Conservation (phyloP, 2,888 invertebrate genomes). For the Charanyca ferruginea region DNA sequence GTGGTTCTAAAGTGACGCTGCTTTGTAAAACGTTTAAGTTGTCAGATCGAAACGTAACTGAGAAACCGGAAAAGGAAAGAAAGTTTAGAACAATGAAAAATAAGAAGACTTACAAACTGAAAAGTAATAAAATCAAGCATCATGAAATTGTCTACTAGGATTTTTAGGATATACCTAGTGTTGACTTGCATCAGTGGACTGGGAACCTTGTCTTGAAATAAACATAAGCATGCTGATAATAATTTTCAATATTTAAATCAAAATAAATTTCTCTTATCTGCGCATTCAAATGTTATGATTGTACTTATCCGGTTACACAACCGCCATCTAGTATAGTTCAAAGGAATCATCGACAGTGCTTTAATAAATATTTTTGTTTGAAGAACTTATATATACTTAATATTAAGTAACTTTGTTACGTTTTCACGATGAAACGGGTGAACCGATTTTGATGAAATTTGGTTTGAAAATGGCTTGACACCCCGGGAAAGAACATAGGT, state of each 20-base stretch:
- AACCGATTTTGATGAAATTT: too few species aligned
- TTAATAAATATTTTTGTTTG: not conserved
- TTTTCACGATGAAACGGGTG: too few species aligned
- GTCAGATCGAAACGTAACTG: constrained; percentile 71
- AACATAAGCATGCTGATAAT: not conserved
- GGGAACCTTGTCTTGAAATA: not conserved
- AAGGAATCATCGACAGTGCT: not conserved
- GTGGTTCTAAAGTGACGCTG: constrained; percentile 85
- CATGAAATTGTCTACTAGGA: constrained; percentile 33
- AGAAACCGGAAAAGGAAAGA: constrained; percentile 56
- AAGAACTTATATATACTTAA: too few species aligned
- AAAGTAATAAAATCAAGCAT: constrained; percentile 33
- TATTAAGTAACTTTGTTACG: too few species aligned
- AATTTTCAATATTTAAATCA: not conserved
- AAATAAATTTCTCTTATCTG: constrained; percentile 11
- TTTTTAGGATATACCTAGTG: not conserved
- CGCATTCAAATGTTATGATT: not conserved
- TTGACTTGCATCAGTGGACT: too few species aligned
- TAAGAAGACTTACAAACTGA: constrained; percentile 45
- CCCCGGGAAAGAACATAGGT: too few species aligned
- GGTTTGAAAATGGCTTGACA: too few species aligned
- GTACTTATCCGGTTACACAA: not conserved
- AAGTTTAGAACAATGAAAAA: constrained; percentile 44
- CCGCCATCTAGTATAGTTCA: constrained; percentile 22
- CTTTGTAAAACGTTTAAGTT: constrained; percentile 87